Conservation (phyloP, 2,888 invertebrate genomes). For the Petrolisthes cinctipes region DNA sequence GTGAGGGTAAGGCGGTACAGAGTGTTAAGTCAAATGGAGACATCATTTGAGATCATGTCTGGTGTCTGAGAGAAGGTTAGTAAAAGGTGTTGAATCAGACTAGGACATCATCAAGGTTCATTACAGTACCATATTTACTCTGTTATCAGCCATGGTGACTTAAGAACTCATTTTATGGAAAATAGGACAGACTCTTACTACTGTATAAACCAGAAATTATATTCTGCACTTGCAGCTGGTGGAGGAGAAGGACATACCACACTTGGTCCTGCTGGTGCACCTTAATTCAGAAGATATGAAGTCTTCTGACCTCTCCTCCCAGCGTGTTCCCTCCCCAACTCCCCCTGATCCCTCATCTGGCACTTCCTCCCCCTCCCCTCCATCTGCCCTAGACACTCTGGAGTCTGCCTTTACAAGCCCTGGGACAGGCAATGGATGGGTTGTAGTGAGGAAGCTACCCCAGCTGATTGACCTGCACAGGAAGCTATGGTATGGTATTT, state of each 20-base stretch:
- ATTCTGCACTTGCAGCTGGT: constrained; percentile 71
- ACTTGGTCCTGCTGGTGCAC: constrained; percentile 86
- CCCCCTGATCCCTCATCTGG: not conserved
- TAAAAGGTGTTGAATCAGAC: no score
- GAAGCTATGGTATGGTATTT: constrained; percentile 75
- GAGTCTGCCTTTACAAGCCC: constrained; percentile 20
- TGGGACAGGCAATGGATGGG: constrained; percentile 69
- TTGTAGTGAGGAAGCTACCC: constrained; percentile 71
- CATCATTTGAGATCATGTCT: no score
- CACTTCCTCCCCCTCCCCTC: constrained; percentile 9
- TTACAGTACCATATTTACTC: no score
- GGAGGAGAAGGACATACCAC: constrained; percentile 77
- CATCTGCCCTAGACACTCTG: constrained; percentile 19
- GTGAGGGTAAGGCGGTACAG: constrained; percentile 70
- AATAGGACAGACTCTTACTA: no score
- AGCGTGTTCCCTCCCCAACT: not conserved
- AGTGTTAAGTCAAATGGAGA: no score
- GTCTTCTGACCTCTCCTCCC: constrained; percentile 4
- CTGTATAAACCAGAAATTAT: no score
- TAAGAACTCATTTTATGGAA: no score
- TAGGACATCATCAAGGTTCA: no score
- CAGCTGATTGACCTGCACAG: constrained; percentile 84
- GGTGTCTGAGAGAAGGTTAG: no score
- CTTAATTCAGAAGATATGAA: constrained; percentile 68
- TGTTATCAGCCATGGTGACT: no score